Base-by-base conservation (phyloP, 2,888 invertebrate species). In the Flabesymbios commensalis region DNA sequence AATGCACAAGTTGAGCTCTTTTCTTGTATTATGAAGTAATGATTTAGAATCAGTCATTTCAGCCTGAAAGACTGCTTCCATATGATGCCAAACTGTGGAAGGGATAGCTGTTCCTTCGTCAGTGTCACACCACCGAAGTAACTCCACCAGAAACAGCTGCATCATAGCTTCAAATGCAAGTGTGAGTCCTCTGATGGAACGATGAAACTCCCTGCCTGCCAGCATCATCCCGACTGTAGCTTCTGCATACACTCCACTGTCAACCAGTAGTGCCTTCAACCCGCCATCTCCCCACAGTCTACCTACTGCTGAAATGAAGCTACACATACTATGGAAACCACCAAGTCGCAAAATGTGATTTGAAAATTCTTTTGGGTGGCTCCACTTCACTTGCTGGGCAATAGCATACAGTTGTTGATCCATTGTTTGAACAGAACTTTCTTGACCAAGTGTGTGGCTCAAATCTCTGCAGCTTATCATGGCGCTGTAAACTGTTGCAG, bases 221-320 rank as follows among this genome's bases (percentile, higher is more conserved):
- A 57, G 26, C 57, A 57, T 57, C 22, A 19, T 31, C 7, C 31
- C 47, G 5, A 24, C 57, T 4, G 57, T 57, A 19, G 10, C 28
- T 51, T 10, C 31, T 17, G 57, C 57, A 57, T 57, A 57, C 19
- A 57, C 57, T 24, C 26, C 26, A 29, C 52, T 51, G 3, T 57
- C 57, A 32, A 49, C 57, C n/a, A 57, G 32, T 5, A 57, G 26
- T 10, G 28, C 47, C 24, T n/a, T 51, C 22, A 51, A 26, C 7
- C 57, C 57, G 10, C 48, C 57, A 57, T 57, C 57, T n/a, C 32
- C 57, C 57, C 57, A 47, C n/a, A 57, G 19, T 32, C 49, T 57
- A 4, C 57, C 49, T 17, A 49, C 28, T 26, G 49, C 19, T 10
- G 49, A 26, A 14, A 49, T 49, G 29, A 26, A 49, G 33, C 32